A percentile compares a stretch with the other conserved stretches of the same genome.
These are phyloP conservation scores for Macropis europaea DNA, from an alignment of 2,888 invertebrate species.

Conservation along the genomic window DNA sequence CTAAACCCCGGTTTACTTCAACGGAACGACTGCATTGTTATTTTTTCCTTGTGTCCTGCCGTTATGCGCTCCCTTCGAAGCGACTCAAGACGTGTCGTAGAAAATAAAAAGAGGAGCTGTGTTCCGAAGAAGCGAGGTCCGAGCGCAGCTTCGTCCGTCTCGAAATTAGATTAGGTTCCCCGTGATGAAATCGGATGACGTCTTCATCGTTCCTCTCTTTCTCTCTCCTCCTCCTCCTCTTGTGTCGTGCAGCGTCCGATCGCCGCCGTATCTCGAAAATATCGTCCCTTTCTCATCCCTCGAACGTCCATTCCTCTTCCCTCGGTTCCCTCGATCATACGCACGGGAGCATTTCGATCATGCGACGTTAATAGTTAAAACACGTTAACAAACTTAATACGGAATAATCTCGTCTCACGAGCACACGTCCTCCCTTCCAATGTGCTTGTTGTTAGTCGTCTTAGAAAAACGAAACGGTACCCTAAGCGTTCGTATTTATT, in stretches of 20 bases:
- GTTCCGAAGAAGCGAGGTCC: slow-evolving; percentile 34
- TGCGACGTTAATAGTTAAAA: slow-evolving; percentile 59
- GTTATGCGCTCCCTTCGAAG: slow-evolving; percentile 33
- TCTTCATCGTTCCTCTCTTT: not conserved
- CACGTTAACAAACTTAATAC: slow-evolving; percentile 52
- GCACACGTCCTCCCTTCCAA: slow-evolving; percentile 11
- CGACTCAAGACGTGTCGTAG: slow-evolving; percentile 31
- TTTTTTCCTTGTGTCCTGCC: slow-evolving; percentile 30
- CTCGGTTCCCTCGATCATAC: slow-evolving; percentile 7
- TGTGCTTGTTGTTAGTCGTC: slow-evolving; percentile 35
- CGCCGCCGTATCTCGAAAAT: slow-evolving; percentile 7
- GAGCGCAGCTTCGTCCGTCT: slow-evolving; percentile 23
- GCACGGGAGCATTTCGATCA: slow-evolving; percentile 29
- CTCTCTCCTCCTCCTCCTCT: not conserved
- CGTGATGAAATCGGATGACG: slow-evolving; percentile 17
- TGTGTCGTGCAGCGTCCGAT: slow-evolving; percentile 7
- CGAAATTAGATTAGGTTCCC: slow-evolving; percentile 28
- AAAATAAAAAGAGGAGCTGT: slow-evolving; percentile 35
- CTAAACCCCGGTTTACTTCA: slow-evolving; percentile 31
- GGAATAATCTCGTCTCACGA: slow-evolving; percentile 48
- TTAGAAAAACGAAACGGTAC: slow-evolving; percentile 36
- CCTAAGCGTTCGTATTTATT: slow-evolving; percentile 39
- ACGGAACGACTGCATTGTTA: slow-evolving; percentile 28
- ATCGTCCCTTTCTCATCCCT: not conserved
- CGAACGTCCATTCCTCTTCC: not conserved